A percentile compares a stretch with the other conserved stretches of the same genome.
Conservation (phyloP, 2,797 vertebrate genomes). For the Pampus argenteus region DNA sequence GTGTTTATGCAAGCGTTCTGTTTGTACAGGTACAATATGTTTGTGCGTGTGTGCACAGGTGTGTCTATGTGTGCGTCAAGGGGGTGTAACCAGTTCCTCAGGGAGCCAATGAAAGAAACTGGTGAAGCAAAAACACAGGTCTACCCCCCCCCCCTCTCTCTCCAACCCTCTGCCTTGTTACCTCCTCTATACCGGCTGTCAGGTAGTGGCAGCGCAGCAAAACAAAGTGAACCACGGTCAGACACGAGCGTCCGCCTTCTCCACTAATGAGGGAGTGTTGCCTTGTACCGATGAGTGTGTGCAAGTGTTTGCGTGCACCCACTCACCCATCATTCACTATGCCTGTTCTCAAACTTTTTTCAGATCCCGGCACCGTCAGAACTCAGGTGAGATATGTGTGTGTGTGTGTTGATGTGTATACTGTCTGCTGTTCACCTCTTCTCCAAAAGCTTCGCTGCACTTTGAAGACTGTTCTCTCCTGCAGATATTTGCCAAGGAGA, state of each 20-base stretch:
- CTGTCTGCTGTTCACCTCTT: slow-evolving; percentile 45
- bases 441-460: slow-evolving; percentile 65
- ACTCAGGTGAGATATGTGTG: slow-evolving; percentile 89
- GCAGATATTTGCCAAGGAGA: slow-evolving; percentile 72
- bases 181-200: slow-evolving; percentile 79
- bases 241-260: slow-evolving; percentile 67
- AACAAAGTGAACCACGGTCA: slow-evolving; percentile 75
- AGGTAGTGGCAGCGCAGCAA: slow-evolving; percentile 80
- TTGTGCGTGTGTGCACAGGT: slow-evolving; percentile 38
- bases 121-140: slow-evolving; percentile 81
- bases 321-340: slow-evolving; percentile 86
- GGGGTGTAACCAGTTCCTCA: slow-evolving; percentile 77
- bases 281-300: slow-evolving; percentile 65
- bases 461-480: slow-evolving; percentile 72
- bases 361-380: slow-evolving; percentile 91
- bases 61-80: slow-evolving; percentile 46
- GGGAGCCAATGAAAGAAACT: slow-evolving; percentile 83
- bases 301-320: slow-evolving; percentile 74
- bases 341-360: slow-evolving; percentile 95
- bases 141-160: slow-evolving; percentile 49
- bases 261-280: slow-evolving; percentile 74
- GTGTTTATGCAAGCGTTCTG: slow-evolving; percentile 44
- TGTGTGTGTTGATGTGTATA: slow-evolving; percentile 11
- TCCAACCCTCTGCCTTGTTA: slow-evolving; percentile 69
- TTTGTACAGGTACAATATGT: slow-evolving; percentile 43